Evolutionary conservation across 2,113 vertebrate species (phyloP).

Genomic region (Synchiropus splendidus): DNA sequence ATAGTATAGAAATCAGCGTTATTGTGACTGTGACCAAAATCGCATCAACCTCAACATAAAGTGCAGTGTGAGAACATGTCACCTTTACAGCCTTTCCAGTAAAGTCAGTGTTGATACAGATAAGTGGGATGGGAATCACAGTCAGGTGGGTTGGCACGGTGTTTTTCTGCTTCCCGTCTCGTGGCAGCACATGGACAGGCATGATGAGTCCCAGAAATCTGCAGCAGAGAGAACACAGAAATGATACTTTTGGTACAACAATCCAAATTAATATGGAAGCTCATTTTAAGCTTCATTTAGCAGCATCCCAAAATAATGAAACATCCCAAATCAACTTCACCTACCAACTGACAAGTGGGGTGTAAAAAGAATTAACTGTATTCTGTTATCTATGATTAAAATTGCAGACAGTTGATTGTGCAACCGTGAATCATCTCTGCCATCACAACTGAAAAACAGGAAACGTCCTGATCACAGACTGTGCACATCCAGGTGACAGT

Average conservation of each 20-base stretch:
- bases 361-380: too few species aligned
- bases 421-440: too few species aligned
- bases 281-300: too few species aligned
- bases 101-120: constrained; percentile 32
- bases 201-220: constrained; percentile 32
- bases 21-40: too few species aligned
- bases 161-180: constrained; percentile 15
- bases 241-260: neutral
- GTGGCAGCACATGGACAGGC: constrained; percentile 38
- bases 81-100: constrained; percentile 53
- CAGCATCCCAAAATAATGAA: neutral
- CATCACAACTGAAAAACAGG: too few species aligned
- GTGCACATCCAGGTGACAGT: too few species aligned
- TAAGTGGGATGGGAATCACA: constrained; percentile 31
- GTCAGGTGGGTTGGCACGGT: constrained; percentile 40
- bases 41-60: too few species aligned
- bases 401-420: too few species aligned
- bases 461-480: too few species aligned
- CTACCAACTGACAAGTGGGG: too few species aligned
- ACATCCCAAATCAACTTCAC: neutral
- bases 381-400: too few species aligned
- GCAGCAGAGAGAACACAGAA: neutral
- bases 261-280: neutral
- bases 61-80: neutral
- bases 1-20: too few species aligned